A percentile compares a stretch with the other conserved stretches of the same genome.
Conservation (phyloP, 23 tunicate species). For the Halocynthia roretzi region DNA sequence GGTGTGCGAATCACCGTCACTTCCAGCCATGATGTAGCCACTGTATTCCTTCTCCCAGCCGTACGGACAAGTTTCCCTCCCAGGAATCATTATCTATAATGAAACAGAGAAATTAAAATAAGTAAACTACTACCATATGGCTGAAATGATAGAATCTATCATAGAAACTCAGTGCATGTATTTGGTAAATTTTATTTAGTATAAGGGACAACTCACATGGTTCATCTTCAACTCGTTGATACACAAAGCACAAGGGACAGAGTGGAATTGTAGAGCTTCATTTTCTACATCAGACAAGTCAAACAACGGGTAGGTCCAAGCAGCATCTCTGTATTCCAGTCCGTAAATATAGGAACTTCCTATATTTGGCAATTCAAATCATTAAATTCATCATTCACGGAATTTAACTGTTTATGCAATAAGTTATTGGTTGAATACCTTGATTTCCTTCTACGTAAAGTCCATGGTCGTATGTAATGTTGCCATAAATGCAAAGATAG, state of each 20-base stretch:
- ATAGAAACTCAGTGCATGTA: no score
- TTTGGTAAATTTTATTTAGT: neutral
- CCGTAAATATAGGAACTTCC: slow-evolving; percentile 30
- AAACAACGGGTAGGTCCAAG: slow-evolving; percentile 22
- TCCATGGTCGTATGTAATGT: slow-evolving; percentile 36
- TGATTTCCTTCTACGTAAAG: slow-evolving; percentile 36
- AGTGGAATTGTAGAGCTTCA: slow-evolving; percentile 17
- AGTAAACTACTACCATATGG: neutral
- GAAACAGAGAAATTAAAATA: neutral
- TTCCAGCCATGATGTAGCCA: slow-evolving; percentile 43
- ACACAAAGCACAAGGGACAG: slow-evolving; percentile 39
- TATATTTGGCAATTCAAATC: neutral
- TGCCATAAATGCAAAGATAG: slow-evolving; percentile 20
- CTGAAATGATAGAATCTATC: neutral
- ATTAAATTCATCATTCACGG: no score
- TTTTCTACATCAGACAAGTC: slow-evolving; percentile 14
- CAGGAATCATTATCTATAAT: slow-evolving; percentile 33
- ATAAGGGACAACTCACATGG: neutral
- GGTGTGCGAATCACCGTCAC: slow-evolving; percentile 31
- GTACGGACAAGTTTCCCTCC: slow-evolving; percentile 27
- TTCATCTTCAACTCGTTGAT: neutral
- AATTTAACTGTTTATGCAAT: no score
- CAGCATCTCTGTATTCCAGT: slow-evolving; percentile 24
- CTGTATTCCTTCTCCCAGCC: slow-evolving; percentile 35
- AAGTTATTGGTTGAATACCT: slow-evolving; percentile 6